These are phyloP conservation scores for Ichneumoninae sp. DNA, from an alignment of 2,888 invertebrate genomes.

Conservation along the genomic window DNA sequence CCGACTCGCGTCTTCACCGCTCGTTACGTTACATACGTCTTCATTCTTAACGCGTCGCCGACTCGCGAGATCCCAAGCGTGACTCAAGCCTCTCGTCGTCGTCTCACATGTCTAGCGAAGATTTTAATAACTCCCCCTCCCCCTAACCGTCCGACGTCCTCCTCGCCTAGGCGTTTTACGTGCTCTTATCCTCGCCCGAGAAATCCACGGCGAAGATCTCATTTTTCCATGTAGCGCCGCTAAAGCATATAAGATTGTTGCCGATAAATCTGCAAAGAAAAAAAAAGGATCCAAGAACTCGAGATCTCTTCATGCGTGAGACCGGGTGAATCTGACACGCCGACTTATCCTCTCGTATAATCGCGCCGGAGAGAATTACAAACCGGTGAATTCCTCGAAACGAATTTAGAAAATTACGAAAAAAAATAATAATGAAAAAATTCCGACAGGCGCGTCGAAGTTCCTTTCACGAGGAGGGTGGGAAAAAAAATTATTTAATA, in stretches of 20 bases:
- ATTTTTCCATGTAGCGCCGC: neutral
- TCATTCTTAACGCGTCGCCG: constrained; percentile 52
- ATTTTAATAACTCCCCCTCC: constrained; percentile 47
- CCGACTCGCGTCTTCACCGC: constrained; percentile 16
- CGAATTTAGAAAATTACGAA: neutral
- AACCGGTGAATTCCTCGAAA: constrained; percentile 8
- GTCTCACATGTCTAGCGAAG: constrained; percentile 47
- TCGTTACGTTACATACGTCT: constrained; percentile 29
- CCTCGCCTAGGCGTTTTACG: neutral
- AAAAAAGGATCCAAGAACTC: neutral
- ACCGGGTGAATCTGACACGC: constrained; percentile 37
- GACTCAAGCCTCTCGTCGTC: constrained; percentile 40
- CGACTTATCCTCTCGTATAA: constrained; percentile 19
- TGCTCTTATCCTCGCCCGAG: neutral
- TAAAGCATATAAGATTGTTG: constrained; percentile 4
- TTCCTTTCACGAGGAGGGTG: neutral
- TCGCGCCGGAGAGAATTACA: neutral
- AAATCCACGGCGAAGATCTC: neutral
- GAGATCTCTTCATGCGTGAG: constrained; percentile 32
- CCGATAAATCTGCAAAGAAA: constrained; percentile 26
- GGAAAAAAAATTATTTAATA: neutral
- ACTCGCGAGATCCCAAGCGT: constrained; percentile 41
- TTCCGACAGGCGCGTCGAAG: neutral
- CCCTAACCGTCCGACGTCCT: neutral
- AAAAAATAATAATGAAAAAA: neutral